These are phyloP conservation scores for Resseliella maxima DNA, from an alignment of 2,888 invertebrate genomes.

Conservation along the genomic window DNA sequence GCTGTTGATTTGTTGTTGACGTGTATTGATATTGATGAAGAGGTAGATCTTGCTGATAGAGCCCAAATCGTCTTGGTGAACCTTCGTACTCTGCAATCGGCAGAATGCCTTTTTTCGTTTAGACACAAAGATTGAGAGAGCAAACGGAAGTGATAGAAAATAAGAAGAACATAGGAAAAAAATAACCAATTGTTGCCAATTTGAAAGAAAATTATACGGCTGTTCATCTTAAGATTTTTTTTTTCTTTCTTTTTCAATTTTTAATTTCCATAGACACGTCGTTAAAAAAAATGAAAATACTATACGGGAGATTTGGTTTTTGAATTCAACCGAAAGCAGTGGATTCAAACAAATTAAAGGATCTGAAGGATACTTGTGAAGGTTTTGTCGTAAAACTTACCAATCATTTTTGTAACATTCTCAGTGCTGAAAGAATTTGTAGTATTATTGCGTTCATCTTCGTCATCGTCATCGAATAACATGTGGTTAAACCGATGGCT, in stretches of 20 bases:
- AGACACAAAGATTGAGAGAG: constrained; percentile 48
- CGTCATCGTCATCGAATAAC: constrained; percentile 27
- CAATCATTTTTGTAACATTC: constrained; percentile 68
- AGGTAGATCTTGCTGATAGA: constrained; percentile 61
- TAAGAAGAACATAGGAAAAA: constrained; percentile 16
- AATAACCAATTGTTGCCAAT: constrained; percentile 25
- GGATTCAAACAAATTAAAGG: background rate
- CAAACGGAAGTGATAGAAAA: constrained; percentile 53
- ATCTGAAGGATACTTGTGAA: background rate
- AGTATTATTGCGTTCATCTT: constrained; percentile 51
- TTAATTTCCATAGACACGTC: too few species aligned
- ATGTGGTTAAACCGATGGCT: constrained; percentile 10
- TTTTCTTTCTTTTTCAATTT: background rate
- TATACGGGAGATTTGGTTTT: background rate
- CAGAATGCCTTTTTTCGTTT: constrained; percentile 48
- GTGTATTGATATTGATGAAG: constrained; percentile 59
- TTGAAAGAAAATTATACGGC: background rate
- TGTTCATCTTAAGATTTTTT: background rate
- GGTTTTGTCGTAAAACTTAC: constrained; percentile 57
- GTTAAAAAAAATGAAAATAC: too few species aligned
- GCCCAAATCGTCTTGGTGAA: constrained; percentile 87
- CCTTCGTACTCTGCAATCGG: constrained; percentile 90
- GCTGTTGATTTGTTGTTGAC: constrained; percentile 12
- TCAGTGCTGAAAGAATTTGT: constrained; percentile 59
- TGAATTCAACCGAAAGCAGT: background rate